phyloP scores from a whole-genome alignment of 2,113 vertebrate species.

The Mellivora capensis region DNA sequence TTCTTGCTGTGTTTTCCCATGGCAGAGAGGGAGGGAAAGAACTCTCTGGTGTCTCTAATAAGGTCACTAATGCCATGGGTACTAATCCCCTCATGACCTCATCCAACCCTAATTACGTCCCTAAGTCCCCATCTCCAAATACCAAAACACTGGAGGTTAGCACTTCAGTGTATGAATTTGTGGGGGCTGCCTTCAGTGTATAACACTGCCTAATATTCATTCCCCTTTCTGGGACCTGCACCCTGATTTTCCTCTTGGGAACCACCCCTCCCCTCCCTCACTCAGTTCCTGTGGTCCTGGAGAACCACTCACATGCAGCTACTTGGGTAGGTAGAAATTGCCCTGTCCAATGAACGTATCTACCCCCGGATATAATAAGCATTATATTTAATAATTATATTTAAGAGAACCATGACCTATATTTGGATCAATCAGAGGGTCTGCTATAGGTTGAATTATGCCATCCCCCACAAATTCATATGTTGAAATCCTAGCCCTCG shows the following conservation, averaged over 20 bases:
- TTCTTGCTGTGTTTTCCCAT: not conserved
- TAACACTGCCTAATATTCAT: not conserved
- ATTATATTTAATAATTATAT: too few species aligned
- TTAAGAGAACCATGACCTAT: not conserved
- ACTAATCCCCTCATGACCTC: not conserved
- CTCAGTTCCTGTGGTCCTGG: not conserved
- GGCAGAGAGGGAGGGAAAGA: not conserved
- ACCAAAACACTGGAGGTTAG: not conserved
- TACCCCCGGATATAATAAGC: not conserved
- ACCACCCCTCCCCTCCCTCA: too few species aligned
- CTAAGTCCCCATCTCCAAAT: not conserved
- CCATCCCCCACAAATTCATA: not conserved
- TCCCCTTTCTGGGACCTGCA: not conserved
- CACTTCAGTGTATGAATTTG: not conserved
- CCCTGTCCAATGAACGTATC: not conserved
- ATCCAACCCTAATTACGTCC: not conserved
- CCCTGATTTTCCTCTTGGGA: not conserved
- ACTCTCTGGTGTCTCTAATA: not conserved
- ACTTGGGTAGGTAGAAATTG: not conserved
- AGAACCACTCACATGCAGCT: not conserved
- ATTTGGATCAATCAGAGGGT: not conserved
- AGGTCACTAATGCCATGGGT: not conserved
- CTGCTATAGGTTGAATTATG: not conserved
- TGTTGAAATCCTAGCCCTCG: not conserved
- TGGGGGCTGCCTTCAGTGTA: not conserved